Evolutionary conservation across 1,140 invertebrate genomes (phyloP).

Genomic region (Druon quercuslanigerum): DNA sequence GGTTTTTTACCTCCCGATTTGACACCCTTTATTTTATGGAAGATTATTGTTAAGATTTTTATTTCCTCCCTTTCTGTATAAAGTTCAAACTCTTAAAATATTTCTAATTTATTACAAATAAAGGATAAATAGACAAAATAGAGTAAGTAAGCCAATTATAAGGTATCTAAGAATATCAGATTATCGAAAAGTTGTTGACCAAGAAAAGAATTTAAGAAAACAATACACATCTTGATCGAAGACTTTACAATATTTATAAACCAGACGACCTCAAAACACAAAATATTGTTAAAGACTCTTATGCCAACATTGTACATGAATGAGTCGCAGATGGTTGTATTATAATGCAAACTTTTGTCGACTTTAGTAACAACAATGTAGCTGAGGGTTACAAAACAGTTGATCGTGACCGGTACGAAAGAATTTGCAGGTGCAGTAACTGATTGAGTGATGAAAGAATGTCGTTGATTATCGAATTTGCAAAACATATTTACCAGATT

Average conservation of each 20-base stretch:
- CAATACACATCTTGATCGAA: neutral
- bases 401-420: neutral
- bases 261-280: neutral
- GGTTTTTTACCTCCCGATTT: no score
- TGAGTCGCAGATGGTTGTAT: neutral
- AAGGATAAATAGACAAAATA: no score
- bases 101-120: no score
- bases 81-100: no score
- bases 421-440: slow-evolving; percentile 15
- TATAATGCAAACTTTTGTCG: neutral
- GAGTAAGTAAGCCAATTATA: no score
- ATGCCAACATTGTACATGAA: neutral
- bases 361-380: no score
- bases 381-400: neutral
- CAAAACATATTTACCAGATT: neutral
- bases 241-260: neutral
- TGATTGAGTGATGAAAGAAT: neutral
- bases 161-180: no score
- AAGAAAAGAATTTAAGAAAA: neutral
- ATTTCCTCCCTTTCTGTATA: no score
- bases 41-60: no score
- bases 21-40: no score
- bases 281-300: slow-evolving; percentile 4
- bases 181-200: no score
- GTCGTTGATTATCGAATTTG: neutral